These are phyloP conservation scores for Coreius guichenoti DNA, from an alignment of 2,797 vertebrate species.

Conservation along the genomic window DNA sequence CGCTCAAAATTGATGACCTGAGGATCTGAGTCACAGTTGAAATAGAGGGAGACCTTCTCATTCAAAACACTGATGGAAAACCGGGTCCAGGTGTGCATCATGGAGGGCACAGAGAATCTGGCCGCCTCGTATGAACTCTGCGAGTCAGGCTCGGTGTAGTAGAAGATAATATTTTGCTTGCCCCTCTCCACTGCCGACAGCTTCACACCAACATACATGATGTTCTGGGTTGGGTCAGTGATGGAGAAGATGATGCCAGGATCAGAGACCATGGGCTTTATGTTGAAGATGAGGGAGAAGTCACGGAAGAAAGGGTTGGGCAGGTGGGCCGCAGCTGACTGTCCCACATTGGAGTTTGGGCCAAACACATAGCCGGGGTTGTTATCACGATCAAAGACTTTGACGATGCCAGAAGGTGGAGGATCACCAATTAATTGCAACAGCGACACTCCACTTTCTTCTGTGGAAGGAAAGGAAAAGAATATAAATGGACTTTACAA, in stretches of 20 bases:
- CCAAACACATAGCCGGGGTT: slow-evolving; percentile 83
- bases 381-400: slow-evolving; percentile 78
- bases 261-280: slow-evolving; percentile 80
- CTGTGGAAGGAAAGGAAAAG: slow-evolving; percentile 61
- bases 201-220: slow-evolving; percentile 89
- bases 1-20: slow-evolving; percentile 78
- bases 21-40: slow-evolving; percentile 85
- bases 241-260: slow-evolving; percentile 88
- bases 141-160: slow-evolving; percentile 86
- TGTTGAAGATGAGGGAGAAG: slow-evolving; percentile 88
- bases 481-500: background rate
- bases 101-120: slow-evolving; percentile 82
- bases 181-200: slow-evolving; percentile 75
- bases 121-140: slow-evolving; percentile 78
- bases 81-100: slow-evolving; percentile 85
- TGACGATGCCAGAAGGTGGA: slow-evolving; percentile 79
- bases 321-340: slow-evolving; percentile 86
- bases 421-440: slow-evolving; percentile 91
- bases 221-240: slow-evolving; percentile 83
- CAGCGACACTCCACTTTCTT: slow-evolving; percentile 84
- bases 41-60: slow-evolving; percentile 80
- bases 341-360: slow-evolving; percentile 80
- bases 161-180: slow-evolving; percentile 85
- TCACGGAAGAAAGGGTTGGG: slow-evolving; percentile 87
- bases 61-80: slow-evolving; percentile 87